A percentile compares a stretch with the other conserved stretches of the same genome.
phyloP scores from a whole-genome alignment of 2,888 invertebrate species.

The Panzeria rudis region DNA sequence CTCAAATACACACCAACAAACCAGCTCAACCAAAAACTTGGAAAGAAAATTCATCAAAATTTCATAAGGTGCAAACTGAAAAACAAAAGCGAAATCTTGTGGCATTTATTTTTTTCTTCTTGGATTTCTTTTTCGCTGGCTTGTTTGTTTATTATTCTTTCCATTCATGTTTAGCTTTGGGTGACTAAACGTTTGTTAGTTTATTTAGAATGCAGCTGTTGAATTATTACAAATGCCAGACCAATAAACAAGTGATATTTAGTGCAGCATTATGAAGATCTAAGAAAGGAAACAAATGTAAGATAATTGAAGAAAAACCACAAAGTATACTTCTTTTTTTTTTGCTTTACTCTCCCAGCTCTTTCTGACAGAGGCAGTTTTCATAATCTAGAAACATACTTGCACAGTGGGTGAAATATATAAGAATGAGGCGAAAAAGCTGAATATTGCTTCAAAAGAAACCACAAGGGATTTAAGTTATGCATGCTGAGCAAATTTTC shows the following conservation, averaged over 20 bases:
- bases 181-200: constrained; percentile 34
- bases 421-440: neutral
- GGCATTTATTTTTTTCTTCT: constrained; percentile 7
- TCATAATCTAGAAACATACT: neutral
- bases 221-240: constrained; percentile 64
- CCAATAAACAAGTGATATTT: constrained; percentile 58
- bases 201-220: constrained; percentile 49
- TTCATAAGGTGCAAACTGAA: constrained; percentile 53
- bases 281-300: constrained; percentile 35
- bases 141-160: neutral
- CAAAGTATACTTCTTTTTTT: constrained; percentile 19
- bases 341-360: neutral
- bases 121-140: neutral
- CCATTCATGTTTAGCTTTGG: constrained; percentile 9
- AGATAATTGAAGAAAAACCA: constrained; percentile 57
- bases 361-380: neutral
- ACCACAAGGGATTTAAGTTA: constrained; percentile 58
- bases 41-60: constrained; percentile 66
- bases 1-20: neutral
- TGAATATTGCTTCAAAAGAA: constrained; percentile 33
- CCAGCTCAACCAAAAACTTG: constrained; percentile 23
- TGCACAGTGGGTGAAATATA: neutral
- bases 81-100: constrained; percentile 59
- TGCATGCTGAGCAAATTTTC: constrained; percentile 58
- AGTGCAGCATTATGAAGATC: constrained; percentile 56